These are phyloP conservation scores for Craniophora ligustri DNA, from an alignment of 2,888 invertebrate species.

Conservation along the genomic window DNA sequence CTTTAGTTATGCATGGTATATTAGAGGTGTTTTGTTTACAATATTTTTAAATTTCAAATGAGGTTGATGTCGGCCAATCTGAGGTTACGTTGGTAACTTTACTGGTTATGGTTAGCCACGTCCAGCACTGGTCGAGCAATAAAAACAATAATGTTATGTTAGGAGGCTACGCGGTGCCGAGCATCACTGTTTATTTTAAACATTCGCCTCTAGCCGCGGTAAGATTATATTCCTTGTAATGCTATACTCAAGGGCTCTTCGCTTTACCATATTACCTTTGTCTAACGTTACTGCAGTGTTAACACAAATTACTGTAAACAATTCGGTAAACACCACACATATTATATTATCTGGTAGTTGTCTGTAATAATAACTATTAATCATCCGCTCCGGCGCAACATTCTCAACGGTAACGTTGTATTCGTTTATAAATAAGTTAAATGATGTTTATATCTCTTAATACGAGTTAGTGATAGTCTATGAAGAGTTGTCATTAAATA, in stretches of 20 bases:
- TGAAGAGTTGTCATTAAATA: constrained; percentile 65
- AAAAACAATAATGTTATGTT: constrained; percentile 86
- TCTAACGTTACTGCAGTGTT: constrained; percentile 62
- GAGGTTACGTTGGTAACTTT: constrained; percentile 29
- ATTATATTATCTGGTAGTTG: constrained; percentile 48
- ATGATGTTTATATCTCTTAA: constrained; percentile 59
- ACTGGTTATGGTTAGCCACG: constrained; percentile 46
- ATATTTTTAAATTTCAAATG: constrained; percentile 38
- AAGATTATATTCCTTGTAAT: constrained; percentile 78
- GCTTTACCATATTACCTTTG: constrained; percentile 64
- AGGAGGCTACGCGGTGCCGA: constrained; percentile 72
- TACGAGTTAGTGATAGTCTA: constrained; percentile 54
- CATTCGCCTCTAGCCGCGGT: constrained; percentile 69
- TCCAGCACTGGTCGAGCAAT: constrained; percentile 67
- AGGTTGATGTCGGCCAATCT: constrained; percentile 20
- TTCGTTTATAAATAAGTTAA: constrained; percentile 42
- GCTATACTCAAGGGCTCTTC: constrained; percentile 66
- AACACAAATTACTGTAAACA: constrained; percentile 61
- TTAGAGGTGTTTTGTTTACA: constrained; percentile 39
- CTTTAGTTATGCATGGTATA: constrained; percentile 44
- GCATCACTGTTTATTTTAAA: constrained; percentile 81
- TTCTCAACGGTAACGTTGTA: constrained; percentile 30
- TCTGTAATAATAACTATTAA: constrained; percentile 49
- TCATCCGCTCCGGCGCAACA: constrained; percentile 35
- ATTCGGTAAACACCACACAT: constrained; percentile 47